phyloP scores from a whole-genome alignment of 2,113 vertebrate species.

The Salvelinus alpinus region DNA sequence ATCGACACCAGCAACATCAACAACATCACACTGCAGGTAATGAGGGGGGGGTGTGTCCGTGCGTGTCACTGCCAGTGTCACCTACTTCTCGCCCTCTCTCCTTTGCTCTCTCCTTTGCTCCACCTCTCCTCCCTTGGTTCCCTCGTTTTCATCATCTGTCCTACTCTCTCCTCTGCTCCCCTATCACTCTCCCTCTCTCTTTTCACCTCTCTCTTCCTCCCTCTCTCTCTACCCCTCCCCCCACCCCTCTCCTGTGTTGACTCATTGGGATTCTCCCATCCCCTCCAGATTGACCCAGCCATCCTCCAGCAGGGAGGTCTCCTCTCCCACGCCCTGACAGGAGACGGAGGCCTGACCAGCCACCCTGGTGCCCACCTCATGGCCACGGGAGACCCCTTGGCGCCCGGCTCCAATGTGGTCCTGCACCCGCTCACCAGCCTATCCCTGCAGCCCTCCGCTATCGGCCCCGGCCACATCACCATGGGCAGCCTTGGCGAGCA shows the following conservation, averaged over 20 bases:
- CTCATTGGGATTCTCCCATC: constrained; percentile 11
- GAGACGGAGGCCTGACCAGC: constrained; percentile 74
- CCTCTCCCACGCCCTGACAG: constrained; percentile 83
- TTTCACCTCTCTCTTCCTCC: constrained; percentile 6
- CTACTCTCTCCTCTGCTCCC: neutral
- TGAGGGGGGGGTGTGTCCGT: neutral
- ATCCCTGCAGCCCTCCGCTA: constrained; percentile 81
- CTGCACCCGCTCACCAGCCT: constrained; percentile 90
- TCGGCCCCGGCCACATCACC: constrained; percentile 80
- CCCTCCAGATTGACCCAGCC: constrained; percentile 86
- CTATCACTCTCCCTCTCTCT: neutral
- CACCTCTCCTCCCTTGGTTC: neutral
- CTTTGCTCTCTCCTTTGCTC: no score
- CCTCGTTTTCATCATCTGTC: neutral
- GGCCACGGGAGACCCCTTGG: constrained; percentile 76
- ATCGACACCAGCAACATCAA: constrained; percentile 92
- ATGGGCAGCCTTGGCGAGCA: constrained; percentile 84
- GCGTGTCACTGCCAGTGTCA: neutral
- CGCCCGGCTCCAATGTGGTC: constrained; percentile 84
- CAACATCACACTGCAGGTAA: constrained; percentile 96
- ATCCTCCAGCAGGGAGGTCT: constrained; percentile 87
- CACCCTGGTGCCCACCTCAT: constrained; percentile 76
- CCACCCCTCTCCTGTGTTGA: no score
- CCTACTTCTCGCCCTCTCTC: neutral
- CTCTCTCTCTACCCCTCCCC: neutral